phyloP scores from a whole-genome alignment of 2,113 vertebrate genomes.

The Syngnathus scovelli region DNA sequence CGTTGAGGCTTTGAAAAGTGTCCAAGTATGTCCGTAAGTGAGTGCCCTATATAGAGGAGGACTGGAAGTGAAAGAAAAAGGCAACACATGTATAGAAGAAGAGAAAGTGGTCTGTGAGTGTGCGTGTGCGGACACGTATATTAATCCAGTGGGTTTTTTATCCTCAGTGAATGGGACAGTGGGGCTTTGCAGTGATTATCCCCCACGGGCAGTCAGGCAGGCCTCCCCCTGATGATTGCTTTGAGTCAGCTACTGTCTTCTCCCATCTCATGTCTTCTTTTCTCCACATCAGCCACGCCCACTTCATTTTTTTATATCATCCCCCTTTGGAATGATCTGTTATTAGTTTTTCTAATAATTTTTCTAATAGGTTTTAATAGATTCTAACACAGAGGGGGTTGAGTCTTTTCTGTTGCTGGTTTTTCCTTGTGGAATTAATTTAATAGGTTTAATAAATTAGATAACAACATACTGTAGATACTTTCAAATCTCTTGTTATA shows the following conservation, averaged over 20 bases:
- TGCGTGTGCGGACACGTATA: slow-evolving; percentile 33
- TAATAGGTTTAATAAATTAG: no score
- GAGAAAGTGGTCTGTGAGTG: slow-evolving; percentile 36
- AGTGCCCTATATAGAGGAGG: slow-evolving; percentile 12
- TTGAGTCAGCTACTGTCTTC: slow-evolving; percentile 45
- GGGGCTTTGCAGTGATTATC: slow-evolving; percentile 68
- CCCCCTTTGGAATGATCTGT: no score
- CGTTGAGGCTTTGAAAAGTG: no score
- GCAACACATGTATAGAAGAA: slow-evolving; percentile 28
- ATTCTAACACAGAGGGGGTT: no score
- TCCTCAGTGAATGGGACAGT: slow-evolving; percentile 70
- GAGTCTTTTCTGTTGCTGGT: no score
- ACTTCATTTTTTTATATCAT: neutral
- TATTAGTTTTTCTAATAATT: no score
- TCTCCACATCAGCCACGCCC: neutral
- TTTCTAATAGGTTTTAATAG: no score
- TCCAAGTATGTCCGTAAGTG: neutral
- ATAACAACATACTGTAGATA: no score
- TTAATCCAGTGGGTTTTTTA: slow-evolving; percentile 66
- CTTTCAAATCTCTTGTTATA: no score
- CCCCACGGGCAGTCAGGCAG: slow-evolving; percentile 34
- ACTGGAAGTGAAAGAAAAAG: slow-evolving; percentile 31
- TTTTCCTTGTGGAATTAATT: no score
- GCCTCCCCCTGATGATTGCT: slow-evolving; percentile 63
- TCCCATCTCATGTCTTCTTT: neutral